phyloP scores from a whole-genome alignment of 2,888 invertebrate species.

The Beris morrisii region DNA sequence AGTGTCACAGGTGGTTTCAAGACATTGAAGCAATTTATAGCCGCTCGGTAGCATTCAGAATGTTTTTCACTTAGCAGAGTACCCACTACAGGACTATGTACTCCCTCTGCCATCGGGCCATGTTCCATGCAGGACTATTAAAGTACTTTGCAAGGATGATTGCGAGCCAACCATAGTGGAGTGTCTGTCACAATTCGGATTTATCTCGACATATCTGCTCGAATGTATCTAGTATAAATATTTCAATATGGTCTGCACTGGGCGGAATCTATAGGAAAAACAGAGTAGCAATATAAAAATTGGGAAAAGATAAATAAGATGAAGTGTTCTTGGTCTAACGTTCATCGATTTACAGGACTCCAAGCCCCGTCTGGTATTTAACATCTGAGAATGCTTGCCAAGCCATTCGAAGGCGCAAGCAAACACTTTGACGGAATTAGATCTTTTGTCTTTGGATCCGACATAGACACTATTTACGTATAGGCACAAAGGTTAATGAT shows the following conservation, averaged over 20 bases:
- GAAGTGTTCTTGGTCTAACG: constrained; percentile 9
- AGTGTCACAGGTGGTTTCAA: constrained; percentile 42
- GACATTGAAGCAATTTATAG: constrained; percentile 40
- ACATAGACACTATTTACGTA: constrained; percentile 22
- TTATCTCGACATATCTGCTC: constrained; percentile 20
- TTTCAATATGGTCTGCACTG: constrained; percentile 17
- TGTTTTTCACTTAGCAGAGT: constrained; percentile 22
- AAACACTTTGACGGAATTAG: constrained; percentile 38
- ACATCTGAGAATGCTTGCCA: constrained; percentile 8
- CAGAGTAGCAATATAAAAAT: not conserved
- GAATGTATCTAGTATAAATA: constrained; percentile 8
- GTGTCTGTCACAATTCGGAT: constrained; percentile 20
- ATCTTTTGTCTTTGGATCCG: constrained; percentile 30
- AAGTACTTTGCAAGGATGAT: constrained; percentile 16
- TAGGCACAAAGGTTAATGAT: not conserved
- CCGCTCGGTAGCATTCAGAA: constrained; percentile 33
- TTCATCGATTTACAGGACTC: too few species aligned
- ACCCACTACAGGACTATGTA: not conserved
- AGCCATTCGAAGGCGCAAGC: constrained; percentile 23
- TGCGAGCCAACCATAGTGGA: constrained; percentile 11
- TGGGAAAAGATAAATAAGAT: constrained; percentile 20
- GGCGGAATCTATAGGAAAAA: constrained; percentile 9
- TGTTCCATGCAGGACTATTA: not conserved
- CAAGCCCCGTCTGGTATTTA: too few species aligned
- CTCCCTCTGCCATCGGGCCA: too few species aligned